A percentile compares a stretch with the other conserved stretches of the same genome.
phyloP scores from a whole-genome alignment of 2,888 invertebrate species.

The Coelinius sp. region DNA sequence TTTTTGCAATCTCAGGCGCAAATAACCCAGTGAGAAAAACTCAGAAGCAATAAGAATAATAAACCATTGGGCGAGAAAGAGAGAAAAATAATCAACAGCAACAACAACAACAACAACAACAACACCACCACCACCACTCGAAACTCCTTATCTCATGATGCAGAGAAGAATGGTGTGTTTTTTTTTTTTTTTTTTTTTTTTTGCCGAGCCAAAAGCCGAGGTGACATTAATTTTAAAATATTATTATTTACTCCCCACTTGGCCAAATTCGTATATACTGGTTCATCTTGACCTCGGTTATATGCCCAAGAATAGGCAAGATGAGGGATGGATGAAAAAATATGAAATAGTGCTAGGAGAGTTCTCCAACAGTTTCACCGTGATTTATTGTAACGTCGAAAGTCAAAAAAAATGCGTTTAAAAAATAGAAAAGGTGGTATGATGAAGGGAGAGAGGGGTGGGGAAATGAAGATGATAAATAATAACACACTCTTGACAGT shows the following conservation, averaged over 20 bases:
- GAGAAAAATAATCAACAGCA: not conserved
- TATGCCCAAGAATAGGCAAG: constrained; percentile 37
- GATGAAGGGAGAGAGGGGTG: not conserved
- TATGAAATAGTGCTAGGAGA: constrained; percentile 55
- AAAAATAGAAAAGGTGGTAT: not conserved
- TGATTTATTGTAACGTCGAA: constrained; percentile 26
- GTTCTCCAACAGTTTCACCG: constrained; percentile 15
- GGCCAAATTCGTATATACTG: constrained; percentile 9
- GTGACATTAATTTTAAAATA: constrained; percentile 69
- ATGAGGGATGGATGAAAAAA: constrained; percentile 48
- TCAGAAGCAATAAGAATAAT: constrained; percentile 13
- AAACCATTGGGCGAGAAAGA: not conserved
- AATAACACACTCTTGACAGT: constrained; percentile 22
- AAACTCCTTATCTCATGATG: constrained; percentile 56
- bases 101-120: not conserved
- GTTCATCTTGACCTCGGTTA: constrained; percentile 17
- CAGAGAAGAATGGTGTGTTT: constrained; percentile 51
- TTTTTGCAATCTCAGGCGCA: constrained; percentile 2
- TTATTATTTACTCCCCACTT: constrained; percentile 63
- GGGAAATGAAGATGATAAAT: not conserved
- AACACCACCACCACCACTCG: constrained; percentile 44
- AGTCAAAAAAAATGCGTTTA: not conserved
- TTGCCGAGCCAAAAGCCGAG: constrained; percentile 56
- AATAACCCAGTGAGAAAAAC: constrained; percentile 10
- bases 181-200: constrained; percentile 56